A percentile compares a stretch with the other conserved stretches of the same genome.
These are phyloP conservation scores for Plagodis dolabraria DNA, from an alignment of 2,888 invertebrate genomes.

Conservation along the genomic window DNA sequence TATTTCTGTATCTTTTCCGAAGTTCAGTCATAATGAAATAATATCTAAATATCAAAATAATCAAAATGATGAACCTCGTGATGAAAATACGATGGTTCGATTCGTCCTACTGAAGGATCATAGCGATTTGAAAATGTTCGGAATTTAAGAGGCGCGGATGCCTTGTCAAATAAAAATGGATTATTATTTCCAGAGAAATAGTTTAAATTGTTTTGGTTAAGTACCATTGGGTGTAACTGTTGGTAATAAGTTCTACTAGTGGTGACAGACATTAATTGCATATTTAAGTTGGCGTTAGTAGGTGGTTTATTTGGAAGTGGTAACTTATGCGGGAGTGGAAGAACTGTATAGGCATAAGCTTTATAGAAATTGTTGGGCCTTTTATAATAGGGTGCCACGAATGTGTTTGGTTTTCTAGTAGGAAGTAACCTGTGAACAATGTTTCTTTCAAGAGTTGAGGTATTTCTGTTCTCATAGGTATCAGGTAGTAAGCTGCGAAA, in stretches of 20 bases:
- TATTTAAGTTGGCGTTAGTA: conserved; percentile 4
- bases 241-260: conserved; percentile 20
- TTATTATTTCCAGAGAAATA: conserved; percentile 39
- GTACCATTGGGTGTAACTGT: conserved; percentile 32
- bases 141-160: conserved; percentile 11
- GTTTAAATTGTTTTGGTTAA: conserved; percentile 41
- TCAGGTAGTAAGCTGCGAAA: conserved; percentile 3
- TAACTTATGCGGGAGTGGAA: conserved; percentile 7
- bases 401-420: conserved; percentile 10
- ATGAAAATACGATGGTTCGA: conserved; percentile 18
- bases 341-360: conserved; percentile 14
- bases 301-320: conserved; percentile 4
- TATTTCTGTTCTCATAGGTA: neutral
- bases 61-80: conserved; percentile 18
- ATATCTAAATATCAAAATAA: conserved; percentile 14
- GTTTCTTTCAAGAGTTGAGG: conserved; percentile 4
- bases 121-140: neutral
- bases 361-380: conserved; percentile 6
- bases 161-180: conserved; percentile 37
- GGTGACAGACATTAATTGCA: conserved; percentile 6
- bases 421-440: neutral
- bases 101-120: neutral
- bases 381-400: conserved; percentile 3
- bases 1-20: neutral
- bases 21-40: neutral